Evolutionary conservation across 2,113 vertebrate genomes (phyloP), one percentile per base, ranked within the genome.

Genomic region (Urocynchramus pylzowi): DNA sequence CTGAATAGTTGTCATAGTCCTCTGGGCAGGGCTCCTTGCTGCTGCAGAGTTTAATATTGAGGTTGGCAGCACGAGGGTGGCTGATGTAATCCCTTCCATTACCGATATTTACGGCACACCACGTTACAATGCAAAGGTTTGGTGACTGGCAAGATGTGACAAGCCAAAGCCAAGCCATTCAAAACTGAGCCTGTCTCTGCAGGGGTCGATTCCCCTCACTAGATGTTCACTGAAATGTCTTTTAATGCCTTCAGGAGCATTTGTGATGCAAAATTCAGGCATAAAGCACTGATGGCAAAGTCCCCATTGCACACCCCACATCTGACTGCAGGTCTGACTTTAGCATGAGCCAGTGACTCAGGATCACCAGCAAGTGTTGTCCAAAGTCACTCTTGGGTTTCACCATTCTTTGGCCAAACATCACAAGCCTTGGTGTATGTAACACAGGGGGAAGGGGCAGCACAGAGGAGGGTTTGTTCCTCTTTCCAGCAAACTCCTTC

Each of bases 11-110:
- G 93, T 96, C 93, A 92, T 90, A 95, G 90, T 95, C 96, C 94
- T 95, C 85, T 95, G 94, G 94, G 95, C 89, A 94, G 92, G 95
- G 93, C 77, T 93, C 65, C 69, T 90, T 83, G 79, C 93, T 94
- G 85, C 96, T 93, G 90, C 93, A 82, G 95, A 88, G 70, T 86
- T 94, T 84, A 97, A 91, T 86, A 96, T 89, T 91, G 85, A 95
- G 94, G 97, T 87, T 96, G 97, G 93, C 95, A 95, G 61, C 78
- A 30, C 60, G 26, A 59, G 75, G 73, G 41, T 59, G 67, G 93
- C 95, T 97, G 93, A 97, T 94, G 95, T 96, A 94, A 97, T 96
- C 95, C 18, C 0, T 88, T 97, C 95, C 95, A 93, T 95, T 94
- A 89, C 90, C 44, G 90, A 96, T 93, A 96, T 92, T 95, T 93